Conservation (phyloP, 1,140 invertebrate genomes). For the Trachymyrmex septentrionalis region DNA sequence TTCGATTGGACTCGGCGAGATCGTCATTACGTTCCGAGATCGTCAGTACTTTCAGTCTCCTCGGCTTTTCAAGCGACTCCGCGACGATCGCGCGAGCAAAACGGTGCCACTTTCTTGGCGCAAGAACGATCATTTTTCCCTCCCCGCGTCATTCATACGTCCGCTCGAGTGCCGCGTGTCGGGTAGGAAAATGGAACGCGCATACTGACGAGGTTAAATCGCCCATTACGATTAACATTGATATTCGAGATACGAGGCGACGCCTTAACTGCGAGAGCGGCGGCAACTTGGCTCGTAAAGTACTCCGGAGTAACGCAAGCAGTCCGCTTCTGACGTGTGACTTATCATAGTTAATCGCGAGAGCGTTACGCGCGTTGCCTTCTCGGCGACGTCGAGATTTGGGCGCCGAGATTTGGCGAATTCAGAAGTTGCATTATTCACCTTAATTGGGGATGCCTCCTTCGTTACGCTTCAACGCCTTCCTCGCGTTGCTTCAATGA, state of each 20-base stretch:
- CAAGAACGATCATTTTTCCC: conserved; percentile 39
- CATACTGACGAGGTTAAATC: conserved; percentile 62
- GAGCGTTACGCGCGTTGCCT: conserved; percentile 28
- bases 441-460: conserved; percentile 10
- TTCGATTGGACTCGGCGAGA: neutral
- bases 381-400: conserved; percentile 30
- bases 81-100: conserved; percentile 38
- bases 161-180: conserved; percentile 42
- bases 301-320: conserved; percentile 17
- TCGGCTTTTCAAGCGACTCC: neutral
- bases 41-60: conserved; percentile 35
- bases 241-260: conserved; percentile 57
- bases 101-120: conserved; percentile 58
- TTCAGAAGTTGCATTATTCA: conserved; percentile 25
- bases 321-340: conserved; percentile 39
- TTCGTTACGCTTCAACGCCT: neutral
- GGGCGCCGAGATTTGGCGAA: conserved; percentile 12
- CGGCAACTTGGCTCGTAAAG: conserved; percentile 43
- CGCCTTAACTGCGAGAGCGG: conserved; percentile 48
- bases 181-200: conserved; percentile 54
- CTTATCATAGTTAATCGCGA: conserved; percentile 50
- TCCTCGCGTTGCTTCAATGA: neutral
- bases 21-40: neutral
- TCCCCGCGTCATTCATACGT: conserved; percentile 53
- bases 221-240: conserved; percentile 62